Conservation (phyloP, 2,113 vertebrate species). For the Pontoporia blainvillei region DNA sequence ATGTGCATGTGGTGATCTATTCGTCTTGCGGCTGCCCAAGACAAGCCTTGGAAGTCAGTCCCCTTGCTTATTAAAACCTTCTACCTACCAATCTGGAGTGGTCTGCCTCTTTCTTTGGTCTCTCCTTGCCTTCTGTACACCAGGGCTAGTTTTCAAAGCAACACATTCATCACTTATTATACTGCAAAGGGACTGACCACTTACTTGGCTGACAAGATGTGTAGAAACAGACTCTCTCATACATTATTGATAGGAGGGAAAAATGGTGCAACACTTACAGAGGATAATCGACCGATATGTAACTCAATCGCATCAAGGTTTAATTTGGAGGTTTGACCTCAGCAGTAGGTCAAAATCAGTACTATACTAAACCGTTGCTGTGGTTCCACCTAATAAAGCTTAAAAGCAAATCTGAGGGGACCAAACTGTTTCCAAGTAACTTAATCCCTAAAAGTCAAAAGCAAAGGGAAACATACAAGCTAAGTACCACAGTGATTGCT, state of each 20-base stretch:
- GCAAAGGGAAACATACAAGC: not conserved
- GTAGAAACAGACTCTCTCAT: not conserved
- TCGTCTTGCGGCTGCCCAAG: not conserved
- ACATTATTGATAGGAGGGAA: not conserved
- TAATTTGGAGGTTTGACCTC: not conserved
- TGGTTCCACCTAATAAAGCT: not conserved
- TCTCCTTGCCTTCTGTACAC: not conserved
- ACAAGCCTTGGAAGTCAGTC: not conserved
- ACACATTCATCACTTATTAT: not conserved
- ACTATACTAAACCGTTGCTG: not conserved
- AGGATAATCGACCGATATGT: not conserved
- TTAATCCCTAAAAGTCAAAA: slow-evolving; percentile 27
- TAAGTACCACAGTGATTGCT: not conserved
- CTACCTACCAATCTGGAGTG: not conserved
- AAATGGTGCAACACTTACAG: not conserved
- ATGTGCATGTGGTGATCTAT: not conserved
- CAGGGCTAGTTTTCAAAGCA: not conserved
- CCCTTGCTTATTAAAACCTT: not conserved
- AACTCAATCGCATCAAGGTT: not conserved
- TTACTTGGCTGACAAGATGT: not conserved
- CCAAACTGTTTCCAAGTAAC: not conserved
- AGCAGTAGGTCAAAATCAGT: not conserved
- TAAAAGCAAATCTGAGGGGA: not conserved
- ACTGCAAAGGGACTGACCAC: not conserved
- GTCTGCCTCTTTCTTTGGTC: not conserved